Base-by-base conservation (phyloP, 2,888 invertebrate genomes). In the Thymelicus acteon region DNA sequence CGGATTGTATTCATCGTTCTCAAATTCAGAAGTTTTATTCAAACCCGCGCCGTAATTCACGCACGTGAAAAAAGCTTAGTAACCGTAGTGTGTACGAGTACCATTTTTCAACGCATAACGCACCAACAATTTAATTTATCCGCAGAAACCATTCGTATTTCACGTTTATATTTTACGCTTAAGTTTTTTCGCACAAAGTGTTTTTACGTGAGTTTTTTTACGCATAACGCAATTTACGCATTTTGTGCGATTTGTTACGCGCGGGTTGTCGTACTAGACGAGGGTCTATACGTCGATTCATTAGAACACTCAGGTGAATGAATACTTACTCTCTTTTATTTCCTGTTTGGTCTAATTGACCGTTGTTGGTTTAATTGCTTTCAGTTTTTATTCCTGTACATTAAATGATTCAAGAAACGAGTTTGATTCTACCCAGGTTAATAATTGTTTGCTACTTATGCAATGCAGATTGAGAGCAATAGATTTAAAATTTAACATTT, bases 91-190 rank as follows among this genome's bases (percentile, higher is more conserved):
- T 60, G 60, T n/a, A 37, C 49, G 48, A 49, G 62, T 31, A 49
- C 62, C 62, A 52, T 65, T 65, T 64, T 65, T 39, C 24, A 65
- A 65, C 64, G 54, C 64, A 65, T 65, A 65, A 65, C 64, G 64
- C 64, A 65, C 64, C 64, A 65, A 65, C 64, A 65, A 65, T 65
- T 65, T 40, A 60, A 65, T 65, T 65, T 65, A 65, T 65, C 39
- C 54, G 40, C 52, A 65, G 54, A 57, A 65, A 54, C 64, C 64
- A 40, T 52, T 54, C 64, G 54, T 48, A 44, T 44, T 57, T 40
- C 64, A 40, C 40, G 40, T 65, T 57, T 65, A 65, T 54, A 44
- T 65, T 65, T 65, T 44, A 65, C 64, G 64, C 54, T 65, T 52
- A 65, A 65, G 64, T 54, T 54, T 65, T 65, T 65, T 44, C 64